Percentiles rank a stretch among this genome's conserved stretches.
Evolutionary conservation across 1,140 invertebrate species (phyloP).

Genomic region (Drosophila littoralis): DNA sequence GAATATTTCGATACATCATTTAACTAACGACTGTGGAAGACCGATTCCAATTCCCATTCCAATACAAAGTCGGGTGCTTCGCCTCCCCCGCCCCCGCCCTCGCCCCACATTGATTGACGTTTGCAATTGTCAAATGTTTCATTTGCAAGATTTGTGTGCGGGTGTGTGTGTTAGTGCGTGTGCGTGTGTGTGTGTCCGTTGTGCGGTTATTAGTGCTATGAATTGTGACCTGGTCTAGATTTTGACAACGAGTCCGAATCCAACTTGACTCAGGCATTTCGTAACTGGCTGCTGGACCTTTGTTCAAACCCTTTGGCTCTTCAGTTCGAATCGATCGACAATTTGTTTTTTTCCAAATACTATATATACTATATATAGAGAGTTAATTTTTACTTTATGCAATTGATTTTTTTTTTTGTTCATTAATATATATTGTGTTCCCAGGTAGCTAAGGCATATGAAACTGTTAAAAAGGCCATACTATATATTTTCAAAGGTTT

Average conservation of each 20-base stretch:
- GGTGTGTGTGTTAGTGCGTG: not conserved
- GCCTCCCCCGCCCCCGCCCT: no score
- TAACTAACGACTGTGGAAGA: conserved; percentile 16
- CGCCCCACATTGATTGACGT: conserved; percentile 23
- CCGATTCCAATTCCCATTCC: conserved; percentile 5
- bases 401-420: no score
- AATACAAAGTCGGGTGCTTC: not conserved
- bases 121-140: conserved; percentile 31
- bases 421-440: no score
- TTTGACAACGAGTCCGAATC: not conserved
- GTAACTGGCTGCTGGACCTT: not conserved
- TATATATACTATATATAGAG: no score
- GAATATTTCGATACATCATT: conserved; percentile 40
- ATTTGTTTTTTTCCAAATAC: no score
- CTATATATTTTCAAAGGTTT: no score
- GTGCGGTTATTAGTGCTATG: conserved; percentile 15
- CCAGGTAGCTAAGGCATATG: no score
- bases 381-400: no score
- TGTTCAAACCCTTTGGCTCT: no score
- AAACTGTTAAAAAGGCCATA: no score
- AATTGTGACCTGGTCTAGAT: conserved; percentile 18
- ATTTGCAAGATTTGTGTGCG: conserved; percentile 7
- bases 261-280: conserved; percentile 1
- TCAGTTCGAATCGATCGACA: no score
- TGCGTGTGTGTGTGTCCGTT: conserved; percentile 9